Evolutionary conservation across 23 tunicate genomes (phyloP).

Genomic region (Styela clava): DNA sequence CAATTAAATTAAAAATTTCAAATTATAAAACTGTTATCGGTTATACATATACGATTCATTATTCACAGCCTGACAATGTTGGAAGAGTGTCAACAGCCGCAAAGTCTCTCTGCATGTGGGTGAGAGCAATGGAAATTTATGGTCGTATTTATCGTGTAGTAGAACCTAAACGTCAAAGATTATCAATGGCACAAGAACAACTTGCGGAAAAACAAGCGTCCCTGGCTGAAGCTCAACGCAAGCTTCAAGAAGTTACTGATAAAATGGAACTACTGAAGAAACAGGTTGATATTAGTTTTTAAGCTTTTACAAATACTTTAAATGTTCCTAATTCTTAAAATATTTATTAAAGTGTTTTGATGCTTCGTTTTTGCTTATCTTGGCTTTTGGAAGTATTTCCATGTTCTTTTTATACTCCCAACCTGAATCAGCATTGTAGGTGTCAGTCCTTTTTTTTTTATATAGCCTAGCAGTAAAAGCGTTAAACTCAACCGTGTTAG

Average conservation of each 20-base stretch:
- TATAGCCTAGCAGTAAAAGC: too few relatives aligned
- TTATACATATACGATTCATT: neutral
- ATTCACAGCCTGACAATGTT: slow-evolving; percentile 86
- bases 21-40: too few relatives aligned
- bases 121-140: slow-evolving; percentile 94
- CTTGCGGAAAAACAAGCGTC: slow-evolving; percentile 97
- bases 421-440: too few relatives aligned
- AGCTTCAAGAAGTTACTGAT: slow-evolving; percentile 76
- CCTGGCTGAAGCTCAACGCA: slow-evolving; percentile 79
- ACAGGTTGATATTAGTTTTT: slow-evolving; percentile 36
- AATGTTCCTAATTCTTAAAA: too few relatives aligned
- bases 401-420: too few relatives aligned
- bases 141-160: slow-evolving; percentile 94
- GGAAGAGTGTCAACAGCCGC: slow-evolving; percentile 97
- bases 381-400: neutral
- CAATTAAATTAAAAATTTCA: too few relatives aligned
- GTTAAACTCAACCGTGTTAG: too few relatives aligned
- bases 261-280: slow-evolving; percentile 83
- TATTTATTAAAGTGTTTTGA: neutral
- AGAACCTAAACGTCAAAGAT: slow-evolving; percentile 92
- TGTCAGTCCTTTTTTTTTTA: too few relatives aligned
- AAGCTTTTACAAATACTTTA: too few relatives aligned
- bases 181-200: slow-evolving; percentile 81
- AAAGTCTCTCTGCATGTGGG: slow-evolving; percentile 97
- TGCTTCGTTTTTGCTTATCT: neutral